These are phyloP conservation scores for Grantiella picta DNA, from an alignment of 2,113 vertebrate genomes.

Conservation along the genomic window DNA sequence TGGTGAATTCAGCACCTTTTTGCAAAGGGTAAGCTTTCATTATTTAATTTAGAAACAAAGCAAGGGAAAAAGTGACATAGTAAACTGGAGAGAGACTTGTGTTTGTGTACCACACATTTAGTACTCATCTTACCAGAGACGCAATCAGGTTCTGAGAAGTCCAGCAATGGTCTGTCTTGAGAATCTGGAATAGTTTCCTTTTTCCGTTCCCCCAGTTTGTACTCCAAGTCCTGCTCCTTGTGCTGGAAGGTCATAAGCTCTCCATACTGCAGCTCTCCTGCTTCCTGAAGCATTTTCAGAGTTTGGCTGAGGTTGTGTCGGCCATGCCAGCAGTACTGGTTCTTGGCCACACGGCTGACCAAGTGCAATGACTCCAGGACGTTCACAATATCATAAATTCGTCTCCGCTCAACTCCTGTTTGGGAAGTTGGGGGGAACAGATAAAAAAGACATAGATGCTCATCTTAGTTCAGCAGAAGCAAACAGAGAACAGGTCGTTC, in stretches of 20 bases:
- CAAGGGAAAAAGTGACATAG: not conserved
- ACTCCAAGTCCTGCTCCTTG: constrained; percentile 69
- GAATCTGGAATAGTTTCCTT: constrained; percentile 45
- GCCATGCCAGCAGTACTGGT: constrained; percentile 92
- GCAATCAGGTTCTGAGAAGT: constrained; percentile 72
- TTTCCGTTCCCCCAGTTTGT: constrained; percentile 53
- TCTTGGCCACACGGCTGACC: constrained; percentile 92
- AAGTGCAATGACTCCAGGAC: constrained; percentile 89
- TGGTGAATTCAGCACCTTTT: not conserved
- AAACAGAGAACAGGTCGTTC: not conserved
- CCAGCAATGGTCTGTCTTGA: constrained; percentile 59
- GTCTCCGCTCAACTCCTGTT: constrained; percentile 88
- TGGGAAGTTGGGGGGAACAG: not conserved
- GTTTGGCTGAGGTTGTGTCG: constrained; percentile 80
- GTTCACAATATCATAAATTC: constrained; percentile 95
- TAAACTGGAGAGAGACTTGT: not conserved
- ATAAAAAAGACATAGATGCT: not conserved
- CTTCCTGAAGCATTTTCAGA: constrained; percentile 79
- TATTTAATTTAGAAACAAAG: not conserved
- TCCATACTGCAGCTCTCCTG: constrained; percentile 84
- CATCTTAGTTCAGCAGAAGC: not conserved
- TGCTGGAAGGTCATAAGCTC: constrained; percentile 79
- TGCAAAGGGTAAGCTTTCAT: not conserved
- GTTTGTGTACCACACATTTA: not conserved
- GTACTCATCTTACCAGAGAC: constrained; percentile 73